A percentile compares a stretch with the other conserved stretches of the same genome.
These are phyloP conservation scores for Chelidonichthys spinosus DNA, from an alignment of 2,797 vertebrate genomes.

Conservation along the genomic window DNA sequence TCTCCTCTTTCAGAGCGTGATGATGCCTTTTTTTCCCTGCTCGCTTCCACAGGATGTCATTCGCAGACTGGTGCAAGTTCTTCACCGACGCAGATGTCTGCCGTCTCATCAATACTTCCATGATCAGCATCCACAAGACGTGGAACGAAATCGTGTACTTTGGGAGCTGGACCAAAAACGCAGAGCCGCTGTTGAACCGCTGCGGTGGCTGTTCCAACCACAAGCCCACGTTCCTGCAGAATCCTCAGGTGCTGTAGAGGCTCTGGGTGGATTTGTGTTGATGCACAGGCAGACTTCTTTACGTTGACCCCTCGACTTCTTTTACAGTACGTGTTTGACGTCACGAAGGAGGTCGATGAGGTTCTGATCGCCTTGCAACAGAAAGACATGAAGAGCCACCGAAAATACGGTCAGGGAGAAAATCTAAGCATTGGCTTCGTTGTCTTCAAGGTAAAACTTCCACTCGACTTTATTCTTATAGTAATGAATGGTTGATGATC, in stretches of 20 bases:
- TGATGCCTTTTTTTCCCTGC: background rate
- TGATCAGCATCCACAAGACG: slow-evolving; percentile 88
- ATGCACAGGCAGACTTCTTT: background rate
- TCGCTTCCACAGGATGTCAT: slow-evolving; percentile 87
- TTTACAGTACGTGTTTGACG: slow-evolving; percentile 90
- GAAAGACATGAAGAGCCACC: slow-evolving; percentile 88
- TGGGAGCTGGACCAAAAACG: slow-evolving; percentile 88
- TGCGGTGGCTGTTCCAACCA: slow-evolving; percentile 93
- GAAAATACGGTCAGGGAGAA: slow-evolving; percentile 86
- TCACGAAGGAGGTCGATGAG: slow-evolving; percentile 89
- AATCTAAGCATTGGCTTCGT: slow-evolving; percentile 90
- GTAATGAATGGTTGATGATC: background rate
- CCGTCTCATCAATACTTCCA: slow-evolving; percentile 90
- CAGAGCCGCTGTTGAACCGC: slow-evolving; percentile 89
- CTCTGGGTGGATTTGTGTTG: background rate
- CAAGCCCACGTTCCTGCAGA: slow-evolving; percentile 91
- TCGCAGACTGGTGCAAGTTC: slow-evolving; percentile 93
- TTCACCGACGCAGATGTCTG: slow-evolving; percentile 91
- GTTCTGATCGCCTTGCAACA: slow-evolving; percentile 92
- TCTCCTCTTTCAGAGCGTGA: background rate
- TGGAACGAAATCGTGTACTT: slow-evolving; percentile 87
- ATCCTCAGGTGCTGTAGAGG: slow-evolving; percentile 84
- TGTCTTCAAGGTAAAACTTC: slow-evolving; percentile 87
- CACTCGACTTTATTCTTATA: background rate
- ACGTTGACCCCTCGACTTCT: slow-evolving; percentile 40